A percentile compares a stretch with the other conserved stretches of the same genome.
phyloP scores from a whole-genome alignment of 2,888 invertebrate species.

The Heteropelma amictum region DNA sequence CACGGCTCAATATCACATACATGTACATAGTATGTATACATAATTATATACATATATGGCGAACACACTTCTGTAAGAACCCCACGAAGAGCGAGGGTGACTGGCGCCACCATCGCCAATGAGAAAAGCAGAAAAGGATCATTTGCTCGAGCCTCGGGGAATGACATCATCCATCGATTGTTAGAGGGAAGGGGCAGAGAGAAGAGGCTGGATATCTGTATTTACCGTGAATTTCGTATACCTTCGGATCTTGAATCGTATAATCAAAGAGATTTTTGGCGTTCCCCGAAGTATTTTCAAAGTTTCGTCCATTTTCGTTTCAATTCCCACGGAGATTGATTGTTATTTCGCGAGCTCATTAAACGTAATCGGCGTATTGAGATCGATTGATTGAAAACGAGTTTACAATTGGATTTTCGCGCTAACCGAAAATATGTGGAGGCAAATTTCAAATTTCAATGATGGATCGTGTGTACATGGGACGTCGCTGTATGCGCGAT shows the following conservation, averaged over 20 bases:
- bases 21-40: constrained; percentile 2
- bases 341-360: too few relatives aligned
- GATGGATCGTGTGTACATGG: constrained; percentile 20
- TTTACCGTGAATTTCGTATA: not conserved
- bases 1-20: too few relatives aligned
- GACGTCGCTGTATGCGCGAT: constrained; percentile 1
- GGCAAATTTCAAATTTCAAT: constrained; percentile 15
- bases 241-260: not conserved
- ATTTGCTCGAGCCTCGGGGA: constrained; percentile 36
- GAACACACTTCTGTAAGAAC: constrained; percentile 13
- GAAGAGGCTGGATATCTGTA: constrained; percentile 20
- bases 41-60: not conserved
- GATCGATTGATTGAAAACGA: not conserved
- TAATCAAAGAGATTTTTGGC: too few relatives aligned
- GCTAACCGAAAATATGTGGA: constrained; percentile 8
- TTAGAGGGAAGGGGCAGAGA: constrained; percentile 10
- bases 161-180: constrained; percentile 47
- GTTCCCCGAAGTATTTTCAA: too few relatives aligned
- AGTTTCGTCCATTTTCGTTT: too few relatives aligned
- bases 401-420: not conserved
- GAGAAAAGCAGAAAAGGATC: constrained; percentile 40
- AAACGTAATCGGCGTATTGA: too few relatives aligned
- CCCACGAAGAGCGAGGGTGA: constrained; percentile 29
- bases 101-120: constrained; percentile 38
- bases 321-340: too few relatives aligned